Evolutionary conservation across 2,888 invertebrate genomes (phyloP), one percentile per base, ranked within the genome.

Genomic region (Ennomos fuscantarius): DNA sequence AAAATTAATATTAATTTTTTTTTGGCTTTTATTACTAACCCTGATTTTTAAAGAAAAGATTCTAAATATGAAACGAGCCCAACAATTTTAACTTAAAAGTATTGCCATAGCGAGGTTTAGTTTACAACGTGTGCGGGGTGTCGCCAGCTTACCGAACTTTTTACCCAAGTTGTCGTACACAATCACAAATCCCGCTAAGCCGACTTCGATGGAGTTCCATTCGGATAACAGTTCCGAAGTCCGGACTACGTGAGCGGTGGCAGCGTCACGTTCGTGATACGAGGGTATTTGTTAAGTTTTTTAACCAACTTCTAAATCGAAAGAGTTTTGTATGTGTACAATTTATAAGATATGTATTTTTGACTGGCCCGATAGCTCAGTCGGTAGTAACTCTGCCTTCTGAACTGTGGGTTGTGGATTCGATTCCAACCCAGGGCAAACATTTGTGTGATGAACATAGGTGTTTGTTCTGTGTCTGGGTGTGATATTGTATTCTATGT

Each of bases 161-260:
- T 49, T 45, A 15, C 34, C 34, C 31, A 24, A 54, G 45, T 41
- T 49, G 49, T 49, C 49, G 49, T 34, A 49, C 49, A 68, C 72
- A 68, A 70, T 63, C 57, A 54, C 62, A 69, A 73, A 73, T 65
- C 74, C 62, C 54, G 56, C 63, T 77, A 78, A 78, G 75, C 76
- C 73, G 55, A 66, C 66, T 70, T 78, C 70, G 72, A 69, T 74
- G 62, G 66, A 78, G 74, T 77, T 76, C 31, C 8, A 3, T 35
- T 33, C 45, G 64, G 56, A 60, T 60, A 60, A 51, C 56, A 52
- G 66, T 62, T 59, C 47, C 39, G 13, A 54, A 63, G 48, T 63
- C 41, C 49, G 44, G 39, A 43, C 41, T 40, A 62, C 66, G 65
- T 65, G 65, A 46, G 57, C 15, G 32, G 36, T 12, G 13, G 13